These are phyloP conservation scores for Anas bahamensis DNA, from an alignment of 2,797 vertebrate species.

Conservation along the genomic window DNA sequence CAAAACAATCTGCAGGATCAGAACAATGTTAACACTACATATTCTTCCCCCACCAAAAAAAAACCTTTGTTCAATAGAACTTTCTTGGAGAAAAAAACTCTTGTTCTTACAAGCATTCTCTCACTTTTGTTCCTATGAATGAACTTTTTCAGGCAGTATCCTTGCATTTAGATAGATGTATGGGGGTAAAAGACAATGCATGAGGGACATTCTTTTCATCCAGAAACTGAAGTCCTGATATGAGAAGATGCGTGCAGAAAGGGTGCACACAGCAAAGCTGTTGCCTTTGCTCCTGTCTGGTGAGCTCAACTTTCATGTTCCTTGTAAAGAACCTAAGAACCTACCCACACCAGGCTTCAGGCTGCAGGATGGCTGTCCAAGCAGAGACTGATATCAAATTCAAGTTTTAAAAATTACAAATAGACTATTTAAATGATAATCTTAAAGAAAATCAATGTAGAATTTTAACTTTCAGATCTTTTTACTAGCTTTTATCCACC, in stretches of 20 bases:
- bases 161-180: background rate
- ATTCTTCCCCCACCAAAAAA: background rate
- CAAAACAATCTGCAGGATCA: background rate
- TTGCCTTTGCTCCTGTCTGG: background rate
- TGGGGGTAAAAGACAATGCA: background rate
- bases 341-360: background rate
- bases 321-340: background rate
- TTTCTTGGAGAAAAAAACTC: background rate
- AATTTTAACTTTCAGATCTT: background rate
- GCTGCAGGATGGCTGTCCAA: background rate
- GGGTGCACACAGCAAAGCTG: background rate
- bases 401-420: background rate
- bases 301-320: background rate
- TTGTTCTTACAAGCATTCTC: background rate
- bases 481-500: background rate
- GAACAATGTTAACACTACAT: background rate
- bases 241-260: background rate
- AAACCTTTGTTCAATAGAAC: background rate
- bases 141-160: background rate
- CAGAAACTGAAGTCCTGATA: background rate
- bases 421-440: background rate
- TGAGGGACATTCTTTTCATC: background rate
- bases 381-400: background rate
- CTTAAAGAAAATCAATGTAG: background rate
- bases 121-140: background rate